Base-by-base conservation (phyloP, 2,113 vertebrate genomes). In the Leiothrix lutea region DNA sequence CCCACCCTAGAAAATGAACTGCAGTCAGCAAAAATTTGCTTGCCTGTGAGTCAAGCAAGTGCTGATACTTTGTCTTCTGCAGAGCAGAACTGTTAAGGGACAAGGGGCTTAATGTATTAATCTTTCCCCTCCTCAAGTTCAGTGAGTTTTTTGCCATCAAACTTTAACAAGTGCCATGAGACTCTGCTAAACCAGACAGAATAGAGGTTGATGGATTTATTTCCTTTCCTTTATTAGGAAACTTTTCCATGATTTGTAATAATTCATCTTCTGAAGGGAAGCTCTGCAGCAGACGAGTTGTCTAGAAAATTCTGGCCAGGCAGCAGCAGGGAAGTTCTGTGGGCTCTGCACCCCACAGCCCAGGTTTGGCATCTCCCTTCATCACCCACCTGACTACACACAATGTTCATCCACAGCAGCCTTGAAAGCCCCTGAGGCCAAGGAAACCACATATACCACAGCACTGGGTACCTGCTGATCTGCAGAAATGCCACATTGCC, bases 281-380 rank as follows among this genome's bases (percentile, higher is more conserved):
- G 23, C 42, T 78, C 67, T 74, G 56, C n/a, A 81, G 40, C 19
- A 62, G 57, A 87, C 2, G 2, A 60, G 14, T 11, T 71, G 56
- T 64, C 56, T 2, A 6, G 47, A 4, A 1, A 1, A 1, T 24
- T 67, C 45, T 80, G 33, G 22, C 33, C 42, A 17, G 45, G n/a
- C 6, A 3, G 22, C 45, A 57, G 20, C 0, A 0, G 19, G 35
- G 33, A 70, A 86, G 20, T 4, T 26, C 33, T 3, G 3, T 22
- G 47, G 47, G 12, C 23, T 83, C 14, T 4, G 0, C 57, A 82
- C 11, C 15, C 28, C 13, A 9, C 5, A n/a, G 47, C 19, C 22
- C 5, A 7, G 31, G 14, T 74, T 65, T 80, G 1, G 31, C 35
- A 70, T 3, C 3, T 13, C 40, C 10, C 14, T 72, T 79, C 29